These are phyloP conservation scores for Gallinago paraguaiae DNA, from an alignment of 2,113 vertebrate species.

Conservation along the genomic window DNA sequence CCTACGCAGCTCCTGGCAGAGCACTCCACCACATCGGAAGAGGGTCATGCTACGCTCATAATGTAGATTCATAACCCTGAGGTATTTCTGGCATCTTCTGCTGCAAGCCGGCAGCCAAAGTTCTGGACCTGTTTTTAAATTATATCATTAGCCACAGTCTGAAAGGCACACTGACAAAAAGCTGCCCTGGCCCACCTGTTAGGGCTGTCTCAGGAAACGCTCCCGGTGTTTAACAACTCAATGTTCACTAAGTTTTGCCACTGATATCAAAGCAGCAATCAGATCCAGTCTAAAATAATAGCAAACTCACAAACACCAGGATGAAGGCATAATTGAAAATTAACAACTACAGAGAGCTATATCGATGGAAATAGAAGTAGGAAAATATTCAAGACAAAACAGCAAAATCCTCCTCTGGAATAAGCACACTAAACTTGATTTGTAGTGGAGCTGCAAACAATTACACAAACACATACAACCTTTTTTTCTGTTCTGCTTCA, in stretches of 20 bases:
- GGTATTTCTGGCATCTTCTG: conserved; percentile 15
- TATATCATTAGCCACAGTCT: not conserved
- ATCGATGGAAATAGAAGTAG: not conserved
- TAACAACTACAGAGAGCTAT: not conserved
- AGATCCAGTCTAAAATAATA: not conserved
- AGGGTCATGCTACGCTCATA: not conserved
- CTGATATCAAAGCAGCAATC: not conserved
- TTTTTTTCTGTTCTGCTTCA: not conserved
- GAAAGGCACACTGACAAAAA: not conserved
- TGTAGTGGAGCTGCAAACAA: not conserved
- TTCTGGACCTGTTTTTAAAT: not conserved
- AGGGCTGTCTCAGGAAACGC: not conserved
- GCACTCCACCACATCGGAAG: not conserved
- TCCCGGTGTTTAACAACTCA: not conserved
- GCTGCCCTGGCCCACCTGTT: not conserved
- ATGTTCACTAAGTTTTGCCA: not conserved
- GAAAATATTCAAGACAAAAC: not conserved
- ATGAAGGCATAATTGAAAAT: not conserved
- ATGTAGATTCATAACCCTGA: not conserved
- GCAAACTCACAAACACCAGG: not conserved
- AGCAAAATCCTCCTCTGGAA: not conserved
- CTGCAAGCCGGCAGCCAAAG: not conserved
- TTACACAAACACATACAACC: not conserved
- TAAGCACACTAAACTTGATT: not conserved
- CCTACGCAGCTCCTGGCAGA: conserved; percentile 3